These are phyloP conservation scores for Diadophis punctatus DNA, from an alignment of 2,113 vertebrate species.

Conservation along the genomic window DNA sequence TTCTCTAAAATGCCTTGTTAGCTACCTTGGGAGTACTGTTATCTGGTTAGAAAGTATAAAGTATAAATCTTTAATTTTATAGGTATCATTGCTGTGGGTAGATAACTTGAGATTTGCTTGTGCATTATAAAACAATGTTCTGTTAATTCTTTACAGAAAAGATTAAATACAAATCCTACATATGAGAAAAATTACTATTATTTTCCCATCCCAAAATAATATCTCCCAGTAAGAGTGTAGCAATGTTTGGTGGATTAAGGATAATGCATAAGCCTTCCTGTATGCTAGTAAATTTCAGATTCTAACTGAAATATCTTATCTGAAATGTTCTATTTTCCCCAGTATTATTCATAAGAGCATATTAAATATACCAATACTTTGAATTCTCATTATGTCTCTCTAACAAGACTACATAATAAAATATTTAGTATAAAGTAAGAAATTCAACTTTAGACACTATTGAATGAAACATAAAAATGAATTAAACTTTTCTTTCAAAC, in stretches of 20 bases:
- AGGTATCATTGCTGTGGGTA: background rate
- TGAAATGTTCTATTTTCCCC: background rate
- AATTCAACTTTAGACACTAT: background rate
- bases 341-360: background rate
- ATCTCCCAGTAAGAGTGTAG: background rate
- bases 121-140: background rate
- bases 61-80: background rate
- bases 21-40: background rate
- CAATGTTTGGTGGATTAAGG: background rate
- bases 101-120: background rate
- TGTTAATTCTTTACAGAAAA: background rate
- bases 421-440: slow-evolving; percentile 1
- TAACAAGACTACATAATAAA: background rate
- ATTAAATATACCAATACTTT: slow-evolving; percentile 6
- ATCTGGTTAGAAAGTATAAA: background rate
- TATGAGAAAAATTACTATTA: background rate
- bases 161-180: background rate
- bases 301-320: background rate
- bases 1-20: background rate
- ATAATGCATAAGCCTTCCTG: background rate
- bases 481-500: background rate
- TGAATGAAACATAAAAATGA: background rate
- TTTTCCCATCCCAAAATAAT: background rate
- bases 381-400: background rate
- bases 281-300: background rate